Conservation (phyloP, 2,797 vertebrate species). For the Eulemur mongoz region DNA sequence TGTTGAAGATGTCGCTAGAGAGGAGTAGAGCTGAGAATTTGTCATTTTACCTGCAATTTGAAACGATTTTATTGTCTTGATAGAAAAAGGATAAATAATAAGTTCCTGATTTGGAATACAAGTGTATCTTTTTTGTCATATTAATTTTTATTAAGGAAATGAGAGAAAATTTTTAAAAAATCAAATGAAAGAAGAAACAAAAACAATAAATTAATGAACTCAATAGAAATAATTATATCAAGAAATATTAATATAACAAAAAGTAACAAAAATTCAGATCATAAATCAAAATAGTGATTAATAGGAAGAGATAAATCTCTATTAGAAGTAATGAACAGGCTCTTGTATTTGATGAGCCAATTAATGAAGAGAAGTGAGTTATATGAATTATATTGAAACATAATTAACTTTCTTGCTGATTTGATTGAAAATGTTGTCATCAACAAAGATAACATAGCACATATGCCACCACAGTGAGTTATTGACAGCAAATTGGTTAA, state of each 20-base stretch:
- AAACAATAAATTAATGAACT: neutral
- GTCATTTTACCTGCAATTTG: neutral
- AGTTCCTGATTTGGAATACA: neutral
- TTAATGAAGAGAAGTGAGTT: neutral
- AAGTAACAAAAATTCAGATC: neutral
- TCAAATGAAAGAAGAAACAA: neutral
- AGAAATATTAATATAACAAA: neutral
- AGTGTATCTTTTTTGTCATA: neutral
- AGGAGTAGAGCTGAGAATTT: neutral
- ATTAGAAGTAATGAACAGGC: neutral
- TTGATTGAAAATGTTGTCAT: neutral
- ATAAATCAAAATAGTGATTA: neutral
- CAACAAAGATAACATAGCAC: neutral
- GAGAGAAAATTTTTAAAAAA: neutral
- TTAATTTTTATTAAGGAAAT: neutral
- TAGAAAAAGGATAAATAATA: neutral
- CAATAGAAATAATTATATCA: neutral
- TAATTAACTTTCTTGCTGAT: neutral
- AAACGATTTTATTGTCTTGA: neutral
- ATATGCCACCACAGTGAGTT: neutral
- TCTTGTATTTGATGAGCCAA: neutral
- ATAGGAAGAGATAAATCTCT: neutral
- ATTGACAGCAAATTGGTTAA: neutral
- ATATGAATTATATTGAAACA: neutral
- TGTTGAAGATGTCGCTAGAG: neutral